phyloP scores from a whole-genome alignment of 2,113 vertebrate genomes.

The Sorex fumeus region DNA sequence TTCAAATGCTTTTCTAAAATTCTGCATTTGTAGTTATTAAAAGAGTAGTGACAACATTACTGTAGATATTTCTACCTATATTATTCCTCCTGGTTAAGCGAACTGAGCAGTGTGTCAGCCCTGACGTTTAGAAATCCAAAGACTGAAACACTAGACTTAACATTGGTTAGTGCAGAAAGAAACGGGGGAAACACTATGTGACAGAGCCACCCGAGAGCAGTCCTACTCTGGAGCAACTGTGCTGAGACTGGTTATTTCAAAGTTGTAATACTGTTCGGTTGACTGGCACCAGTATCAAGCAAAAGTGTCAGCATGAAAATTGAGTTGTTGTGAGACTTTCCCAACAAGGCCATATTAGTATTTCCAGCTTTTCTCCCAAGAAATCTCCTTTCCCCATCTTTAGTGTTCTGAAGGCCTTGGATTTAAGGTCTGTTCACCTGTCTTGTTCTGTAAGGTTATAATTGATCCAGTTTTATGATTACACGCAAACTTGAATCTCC shows the following conservation, averaged over 20 bases:
- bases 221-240: constrained; percentile 75
- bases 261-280: constrained; percentile 83
- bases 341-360: constrained; percentile 29
- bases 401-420: constrained; percentile 55
- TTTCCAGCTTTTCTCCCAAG: constrained; percentile 68
- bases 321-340: constrained; percentile 65
- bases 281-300: constrained; percentile 76
- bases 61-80: constrained; percentile 65
- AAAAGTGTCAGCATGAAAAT: constrained; percentile 79
- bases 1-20: constrained; percentile 73
- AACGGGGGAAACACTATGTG: constrained; percentile 75
- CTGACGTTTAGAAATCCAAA: constrained; percentile 77
- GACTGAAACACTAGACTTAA: constrained; percentile 81
- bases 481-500: constrained; percentile 70
- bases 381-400: constrained; percentile 64
- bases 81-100: constrained; percentile 67
- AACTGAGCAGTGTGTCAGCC: constrained; percentile 74
- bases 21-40: constrained; percentile 75
- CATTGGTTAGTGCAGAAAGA: constrained; percentile 77
- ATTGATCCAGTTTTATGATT: constrained; percentile 70
- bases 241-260: constrained; percentile 57
- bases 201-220: constrained; percentile 77
- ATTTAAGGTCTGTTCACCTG: constrained; percentile 71
- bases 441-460: constrained; percentile 66
- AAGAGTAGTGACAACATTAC: constrained; percentile 81